Percentiles rank a stretch among this genome's conserved stretches.
phyloP scores from a whole-genome alignment of 1,140 invertebrate species.

The Diploscapter pachys region DNA sequence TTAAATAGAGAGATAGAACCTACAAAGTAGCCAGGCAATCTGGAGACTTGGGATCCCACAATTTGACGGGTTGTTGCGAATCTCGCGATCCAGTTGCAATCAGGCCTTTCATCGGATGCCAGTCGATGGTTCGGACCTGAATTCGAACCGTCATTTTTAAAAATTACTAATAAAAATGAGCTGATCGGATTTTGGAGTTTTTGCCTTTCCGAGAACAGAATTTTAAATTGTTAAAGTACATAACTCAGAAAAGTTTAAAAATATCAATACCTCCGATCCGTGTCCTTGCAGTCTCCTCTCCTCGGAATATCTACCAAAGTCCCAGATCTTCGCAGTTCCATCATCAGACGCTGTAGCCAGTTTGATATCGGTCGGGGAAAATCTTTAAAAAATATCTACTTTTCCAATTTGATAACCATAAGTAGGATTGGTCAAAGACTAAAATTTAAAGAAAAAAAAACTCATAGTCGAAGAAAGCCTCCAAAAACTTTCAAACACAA shows the following conservation, averaged over 20 bases:
- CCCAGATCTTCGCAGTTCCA: slow-evolving; percentile 95
- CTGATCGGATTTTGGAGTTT: too few relatives aligned
- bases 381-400: slow-evolving; percentile 69
- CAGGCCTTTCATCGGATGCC: slow-evolving; percentile 95
- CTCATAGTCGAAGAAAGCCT: neutral
- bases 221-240: too few relatives aligned
- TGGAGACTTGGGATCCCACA: slow-evolving; percentile 97
- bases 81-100: slow-evolving; percentile 98
- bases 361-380: slow-evolving; percentile 96
- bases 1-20: slow-evolving; percentile 44
- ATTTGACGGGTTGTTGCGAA: slow-evolving; percentile 97
- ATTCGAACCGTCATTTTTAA: neutral
- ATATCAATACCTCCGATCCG: slow-evolving; percentile 74
- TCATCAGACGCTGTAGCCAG: slow-evolving; percentile 98
- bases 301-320: slow-evolving; percentile 93
- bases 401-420: neutral
- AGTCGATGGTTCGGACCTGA: slow-evolving; percentile 91
- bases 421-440: neutral
- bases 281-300: slow-evolving; percentile 93
- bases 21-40: slow-evolving; percentile 69
- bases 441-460: neutral
- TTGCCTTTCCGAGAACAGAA: too few relatives aligned
- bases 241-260: too few relatives aligned
- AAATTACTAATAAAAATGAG: too few relatives aligned
- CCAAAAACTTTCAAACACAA: neutral